These are phyloP conservation scores for Odocoileus hemionus DNA, from an alignment of 2,113 vertebrate genomes.

Conservation along the genomic window DNA sequence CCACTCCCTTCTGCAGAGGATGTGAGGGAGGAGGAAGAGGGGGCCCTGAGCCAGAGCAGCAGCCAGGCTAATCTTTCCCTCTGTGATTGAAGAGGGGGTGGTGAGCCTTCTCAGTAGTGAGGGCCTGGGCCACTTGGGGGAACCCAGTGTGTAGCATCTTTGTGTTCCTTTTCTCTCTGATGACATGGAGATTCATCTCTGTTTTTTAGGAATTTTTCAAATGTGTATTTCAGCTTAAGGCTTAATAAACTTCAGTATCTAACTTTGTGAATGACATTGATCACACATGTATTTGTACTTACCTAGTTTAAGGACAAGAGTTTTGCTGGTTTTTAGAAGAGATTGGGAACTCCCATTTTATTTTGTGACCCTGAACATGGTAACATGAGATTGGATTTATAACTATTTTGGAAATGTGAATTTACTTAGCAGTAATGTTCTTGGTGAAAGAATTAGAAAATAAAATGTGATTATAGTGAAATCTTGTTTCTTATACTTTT, in stretches of 20 bases:
- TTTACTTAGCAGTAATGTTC: too few relatives aligned
- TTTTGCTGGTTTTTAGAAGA: background rate
- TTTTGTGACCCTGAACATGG: background rate
- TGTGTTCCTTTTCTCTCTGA: background rate
- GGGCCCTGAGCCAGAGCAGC: background rate
- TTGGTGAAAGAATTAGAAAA: too few relatives aligned
- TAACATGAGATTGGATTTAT: background rate
- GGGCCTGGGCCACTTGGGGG: background rate
- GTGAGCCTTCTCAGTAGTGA: background rate
- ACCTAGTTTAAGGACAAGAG: background rate
- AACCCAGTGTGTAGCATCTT: background rate
- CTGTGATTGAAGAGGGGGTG: background rate
- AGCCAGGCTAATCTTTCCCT: too few relatives aligned
- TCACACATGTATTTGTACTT: background rate
- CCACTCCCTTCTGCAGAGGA: background rate
- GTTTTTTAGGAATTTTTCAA: background rate
- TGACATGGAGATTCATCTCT: background rate
- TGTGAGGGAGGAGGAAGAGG: background rate
- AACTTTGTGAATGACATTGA: background rate
- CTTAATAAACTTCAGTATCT: background rate
- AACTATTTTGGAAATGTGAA: too few relatives aligned
- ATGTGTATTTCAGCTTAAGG: background rate
- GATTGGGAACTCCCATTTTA: background rate
- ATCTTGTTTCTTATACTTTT: too few relatives aligned
- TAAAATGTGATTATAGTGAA: too few relatives aligned